A percentile compares a stretch with the other conserved stretches of the same genome.
These are phyloP conservation scores for Drosophila subquinaria DNA, from an alignment of 2,888 invertebrate genomes.

Conservation along the genomic window DNA sequence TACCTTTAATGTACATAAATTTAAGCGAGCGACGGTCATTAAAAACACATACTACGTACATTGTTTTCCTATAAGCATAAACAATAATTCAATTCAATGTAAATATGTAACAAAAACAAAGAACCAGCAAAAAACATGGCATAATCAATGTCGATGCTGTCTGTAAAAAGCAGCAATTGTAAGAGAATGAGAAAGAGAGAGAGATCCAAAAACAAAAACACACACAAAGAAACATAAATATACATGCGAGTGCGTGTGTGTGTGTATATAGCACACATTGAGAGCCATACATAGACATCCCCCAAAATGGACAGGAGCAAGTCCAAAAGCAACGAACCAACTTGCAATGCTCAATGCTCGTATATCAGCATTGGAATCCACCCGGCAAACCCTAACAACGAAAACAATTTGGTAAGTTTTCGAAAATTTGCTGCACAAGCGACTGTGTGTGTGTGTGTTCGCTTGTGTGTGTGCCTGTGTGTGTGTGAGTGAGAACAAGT, in stretches of 20 bases:
- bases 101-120: constrained; percentile 44
- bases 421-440: constrained; percentile 77
- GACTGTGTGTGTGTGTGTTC: constrained; percentile 18
- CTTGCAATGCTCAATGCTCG: constrained; percentile 70
- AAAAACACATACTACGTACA: constrained; percentile 70
- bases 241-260: not conserved
- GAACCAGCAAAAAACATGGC: constrained; percentile 61
- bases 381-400: constrained; percentile 80
- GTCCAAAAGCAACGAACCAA: constrained; percentile 35
- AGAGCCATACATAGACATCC: constrained; percentile 53
- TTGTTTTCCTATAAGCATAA: constrained; percentile 77
- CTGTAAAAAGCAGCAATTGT: constrained; percentile 47
- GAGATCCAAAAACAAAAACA: constrained; percentile 17
- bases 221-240: constrained; percentile 33
- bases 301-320: constrained; percentile 46
- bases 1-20: constrained; percentile 37
- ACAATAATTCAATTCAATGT: constrained; percentile 78
- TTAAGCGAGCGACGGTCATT: constrained; percentile 54
- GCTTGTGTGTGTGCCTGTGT: constrained; percentile 17
- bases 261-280: constrained; percentile 33
- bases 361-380: constrained; percentile 82
- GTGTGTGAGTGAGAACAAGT: constrained; percentile 41
- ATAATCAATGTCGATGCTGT: constrained; percentile 77
- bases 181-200: constrained; percentile 2
- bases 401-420: constrained; percentile 83